Evolutionary conservation across 2,888 invertebrate genomes (phyloP).

Genomic region (Parasteatoda lunata): DNA sequence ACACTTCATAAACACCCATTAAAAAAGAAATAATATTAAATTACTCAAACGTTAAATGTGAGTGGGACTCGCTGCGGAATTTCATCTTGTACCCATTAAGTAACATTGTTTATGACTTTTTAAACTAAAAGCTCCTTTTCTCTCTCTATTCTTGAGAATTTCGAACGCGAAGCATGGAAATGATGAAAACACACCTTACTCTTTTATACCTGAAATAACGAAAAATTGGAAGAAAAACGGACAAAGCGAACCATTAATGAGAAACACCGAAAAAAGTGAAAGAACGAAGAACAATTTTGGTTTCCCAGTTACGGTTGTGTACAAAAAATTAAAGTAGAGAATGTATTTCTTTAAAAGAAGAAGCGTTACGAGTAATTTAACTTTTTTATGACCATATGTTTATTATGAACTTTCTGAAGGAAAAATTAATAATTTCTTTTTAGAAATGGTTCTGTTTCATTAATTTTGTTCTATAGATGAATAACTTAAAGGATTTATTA

Average conservation of each 20-base stretch:
- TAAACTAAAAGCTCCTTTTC: conserved; percentile 13
- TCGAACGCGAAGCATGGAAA: not conserved
- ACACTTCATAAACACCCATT: conserved; percentile 3
- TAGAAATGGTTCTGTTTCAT: too few species aligned
- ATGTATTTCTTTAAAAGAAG: too few species aligned
- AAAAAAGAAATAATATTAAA: not conserved
- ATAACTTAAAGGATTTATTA: too few species aligned
- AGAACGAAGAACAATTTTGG: not conserved
- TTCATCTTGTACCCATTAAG: conserved; percentile 30
- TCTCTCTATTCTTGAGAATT: conserved; percentile 15
- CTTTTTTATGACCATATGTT: too few species aligned
- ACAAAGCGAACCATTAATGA: conserved; percentile 42
- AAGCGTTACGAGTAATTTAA: too few species aligned
- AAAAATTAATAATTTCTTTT: too few species aligned
- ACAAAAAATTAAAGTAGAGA: too few species aligned
- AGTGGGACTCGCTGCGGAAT: not conserved
- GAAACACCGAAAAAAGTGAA: not conserved
- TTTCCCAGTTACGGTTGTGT: too few species aligned
- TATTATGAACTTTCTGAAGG: too few species aligned
- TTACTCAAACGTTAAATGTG: not conserved
- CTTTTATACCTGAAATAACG: not conserved
- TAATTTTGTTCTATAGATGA: too few species aligned
- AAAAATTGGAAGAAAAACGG: not conserved
- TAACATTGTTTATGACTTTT: conserved; percentile 44
- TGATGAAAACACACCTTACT: not conserved